Evolutionary conservation across 64 coral and sea anemone species (phyloP).

Genomic region (Montipora capricornis): DNA sequence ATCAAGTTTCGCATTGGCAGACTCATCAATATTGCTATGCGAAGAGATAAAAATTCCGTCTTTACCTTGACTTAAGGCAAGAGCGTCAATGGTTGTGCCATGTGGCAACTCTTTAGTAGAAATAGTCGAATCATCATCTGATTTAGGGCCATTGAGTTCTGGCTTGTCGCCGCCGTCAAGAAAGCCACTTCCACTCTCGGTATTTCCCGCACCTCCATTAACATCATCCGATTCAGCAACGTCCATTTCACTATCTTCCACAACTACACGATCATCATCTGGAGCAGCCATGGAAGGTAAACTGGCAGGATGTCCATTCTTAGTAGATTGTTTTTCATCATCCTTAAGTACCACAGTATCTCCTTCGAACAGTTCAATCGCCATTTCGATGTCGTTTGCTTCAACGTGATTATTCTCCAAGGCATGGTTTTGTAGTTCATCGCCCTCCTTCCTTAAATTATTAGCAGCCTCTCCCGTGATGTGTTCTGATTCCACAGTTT

Average conservation of each 20-base stretch:
- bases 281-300: background rate
- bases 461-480: background rate
- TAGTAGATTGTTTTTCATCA: background rate
- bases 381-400: slow-evolving; percentile 21
- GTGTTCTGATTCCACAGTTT: background rate
- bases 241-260: slow-evolving; percentile 24
- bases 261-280: background rate
- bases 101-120: background rate
- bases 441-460: background rate
- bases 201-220: background rate
- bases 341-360: background rate
- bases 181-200: background rate
- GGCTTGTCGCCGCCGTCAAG: background rate
- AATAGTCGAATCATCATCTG: background rate
- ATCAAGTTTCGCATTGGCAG: background rate
- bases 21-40: background rate
- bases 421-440: background rate
- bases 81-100: background rate
- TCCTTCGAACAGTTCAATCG: background rate
- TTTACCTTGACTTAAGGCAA: background rate
- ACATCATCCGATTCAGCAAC: background rate
- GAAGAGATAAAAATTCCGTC: background rate
- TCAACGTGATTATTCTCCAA: background rate
- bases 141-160: background rate
- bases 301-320: background rate